Evolutionary conservation across 2,113 vertebrate species (phyloP).

Genomic region (Hemichromis elongatus): DNA sequence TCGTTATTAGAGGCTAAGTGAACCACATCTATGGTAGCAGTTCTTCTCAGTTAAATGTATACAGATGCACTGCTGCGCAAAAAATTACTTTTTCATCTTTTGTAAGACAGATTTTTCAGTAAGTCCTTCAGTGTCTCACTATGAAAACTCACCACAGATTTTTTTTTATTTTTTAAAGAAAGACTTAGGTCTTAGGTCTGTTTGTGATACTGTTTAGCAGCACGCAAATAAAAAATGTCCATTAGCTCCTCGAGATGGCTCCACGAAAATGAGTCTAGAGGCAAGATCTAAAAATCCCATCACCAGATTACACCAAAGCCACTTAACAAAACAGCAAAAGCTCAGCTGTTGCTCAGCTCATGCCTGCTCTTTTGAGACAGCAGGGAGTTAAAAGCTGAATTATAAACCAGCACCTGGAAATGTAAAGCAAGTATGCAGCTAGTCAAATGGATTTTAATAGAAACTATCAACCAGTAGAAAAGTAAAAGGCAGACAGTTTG

Average conservation of each 20-base stretch:
- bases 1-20: neutral
- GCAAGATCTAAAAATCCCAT: neutral
- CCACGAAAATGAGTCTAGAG: neutral
- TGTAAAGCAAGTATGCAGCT: neutral
- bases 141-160: no score
- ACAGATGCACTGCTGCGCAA: neutral
- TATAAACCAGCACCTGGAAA: constrained; percentile 11
- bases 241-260: neutral
- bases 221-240: neutral
- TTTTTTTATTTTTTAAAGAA: no score
- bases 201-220: neutral
- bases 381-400: neutral
- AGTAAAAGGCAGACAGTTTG: neutral
- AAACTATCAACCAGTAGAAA: neutral
- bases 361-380: neutral
- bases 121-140: neutral
- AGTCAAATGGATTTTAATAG: neutral
- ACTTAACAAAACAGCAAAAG: neutral
- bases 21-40: neutral
- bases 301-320: neutral
- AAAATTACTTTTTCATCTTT: neutral
- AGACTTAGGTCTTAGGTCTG: no score
- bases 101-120: neutral
- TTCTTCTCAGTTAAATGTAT: neutral
- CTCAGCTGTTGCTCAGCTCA: neutral